phyloP scores from a whole-genome alignment of 2,888 invertebrate genomes.

The Agelastica alni region DNA sequence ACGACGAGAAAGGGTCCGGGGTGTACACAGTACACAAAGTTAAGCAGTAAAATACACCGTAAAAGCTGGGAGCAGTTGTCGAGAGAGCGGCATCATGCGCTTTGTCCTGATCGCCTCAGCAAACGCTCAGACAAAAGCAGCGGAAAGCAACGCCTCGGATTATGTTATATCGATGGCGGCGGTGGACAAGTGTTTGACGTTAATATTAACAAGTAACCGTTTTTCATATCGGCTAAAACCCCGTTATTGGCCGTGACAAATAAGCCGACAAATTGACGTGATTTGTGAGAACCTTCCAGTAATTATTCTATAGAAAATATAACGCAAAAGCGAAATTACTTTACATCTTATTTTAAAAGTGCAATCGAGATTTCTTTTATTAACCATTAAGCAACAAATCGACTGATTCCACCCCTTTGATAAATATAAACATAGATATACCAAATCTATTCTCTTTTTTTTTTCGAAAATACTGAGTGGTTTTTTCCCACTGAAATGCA shows the following conservation, averaged over 20 bases:
- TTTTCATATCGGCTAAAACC: slow-evolving; percentile 45
- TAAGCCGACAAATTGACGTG: slow-evolving; percentile 36
- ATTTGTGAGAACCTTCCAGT: slow-evolving; percentile 30
- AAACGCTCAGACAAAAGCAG: slow-evolving; percentile 50
- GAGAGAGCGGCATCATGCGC: slow-evolving; percentile 44
- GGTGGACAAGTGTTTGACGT: slow-evolving; percentile 50
- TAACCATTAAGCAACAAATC: slow-evolving; percentile 1
- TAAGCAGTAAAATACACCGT: slow-evolving; percentile 51
- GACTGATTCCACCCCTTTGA: too few relatives aligned
- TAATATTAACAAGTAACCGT: slow-evolving; percentile 50
- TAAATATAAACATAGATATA: too few relatives aligned
- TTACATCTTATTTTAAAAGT: background rate
- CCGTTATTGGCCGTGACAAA: slow-evolving; percentile 40
- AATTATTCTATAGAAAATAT: slow-evolving; percentile 25
- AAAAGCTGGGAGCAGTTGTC: slow-evolving; percentile 50
- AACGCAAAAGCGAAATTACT: slow-evolving; percentile 13
- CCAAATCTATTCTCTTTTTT: too few relatives aligned
- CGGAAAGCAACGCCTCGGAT: slow-evolving; percentile 49
- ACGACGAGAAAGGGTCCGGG: slow-evolving; percentile 14
- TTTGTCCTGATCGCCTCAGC: slow-evolving; percentile 52
- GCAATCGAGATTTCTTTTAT: slow-evolving; percentile 3
- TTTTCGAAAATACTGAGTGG: too few relatives aligned
- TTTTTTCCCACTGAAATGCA: too few relatives aligned
- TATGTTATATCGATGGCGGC: slow-evolving; percentile 47
- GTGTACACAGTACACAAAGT: slow-evolving; percentile 36